phyloP scores from a whole-genome alignment of 2,113 vertebrate genomes.

The Psilopsiagon aymara region DNA sequence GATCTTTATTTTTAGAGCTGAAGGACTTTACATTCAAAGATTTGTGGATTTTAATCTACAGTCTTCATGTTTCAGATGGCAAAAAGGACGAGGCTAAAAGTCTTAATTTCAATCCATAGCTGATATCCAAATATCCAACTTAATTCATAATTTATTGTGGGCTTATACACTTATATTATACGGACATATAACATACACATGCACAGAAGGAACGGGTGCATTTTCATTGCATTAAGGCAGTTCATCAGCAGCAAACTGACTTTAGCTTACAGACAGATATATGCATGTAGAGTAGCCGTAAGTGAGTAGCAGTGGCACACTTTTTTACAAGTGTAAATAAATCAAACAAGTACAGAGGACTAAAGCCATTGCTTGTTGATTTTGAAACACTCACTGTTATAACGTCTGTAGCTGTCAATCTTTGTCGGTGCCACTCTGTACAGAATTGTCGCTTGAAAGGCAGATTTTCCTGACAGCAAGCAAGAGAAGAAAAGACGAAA shows the following conservation, averaged over 20 bases:
- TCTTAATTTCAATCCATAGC: neutral
- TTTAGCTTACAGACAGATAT: slow-evolving; percentile 61
- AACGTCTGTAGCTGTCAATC: slow-evolving; percentile 85
- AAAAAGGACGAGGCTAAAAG: neutral
- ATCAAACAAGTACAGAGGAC: slow-evolving; percentile 65
- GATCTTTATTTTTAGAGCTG: neutral
- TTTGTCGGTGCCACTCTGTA: slow-evolving; percentile 81
- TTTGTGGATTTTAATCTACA: neutral
- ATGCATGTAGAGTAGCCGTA: slow-evolving; percentile 49
- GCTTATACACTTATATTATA: neutral
- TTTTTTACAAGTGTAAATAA: slow-evolving; percentile 53
- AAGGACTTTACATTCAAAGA: neutral
- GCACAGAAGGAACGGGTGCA: slow-evolving; percentile 59
- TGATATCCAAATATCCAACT: neutral
- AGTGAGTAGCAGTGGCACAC: slow-evolving; percentile 58
- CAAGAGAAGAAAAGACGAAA: slow-evolving; percentile 73
- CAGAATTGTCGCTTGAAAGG: slow-evolving; percentile 84
- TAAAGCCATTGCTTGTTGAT: slow-evolving; percentile 67
- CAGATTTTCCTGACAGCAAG: slow-evolving; percentile 85
- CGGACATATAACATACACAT: slow-evolving; percentile 50
- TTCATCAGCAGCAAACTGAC: slow-evolving; percentile 65
- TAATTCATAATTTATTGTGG: neutral
- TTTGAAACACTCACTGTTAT: slow-evolving; percentile 82
- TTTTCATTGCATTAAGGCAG: slow-evolving; percentile 57
- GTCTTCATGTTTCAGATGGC: neutral